A percentile compares a stretch with the other conserved stretches of the same genome.
These are phyloP conservation scores for Remorina albescens DNA, from an alignment of 2,797 vertebrate genomes.

Conservation along the genomic window DNA sequence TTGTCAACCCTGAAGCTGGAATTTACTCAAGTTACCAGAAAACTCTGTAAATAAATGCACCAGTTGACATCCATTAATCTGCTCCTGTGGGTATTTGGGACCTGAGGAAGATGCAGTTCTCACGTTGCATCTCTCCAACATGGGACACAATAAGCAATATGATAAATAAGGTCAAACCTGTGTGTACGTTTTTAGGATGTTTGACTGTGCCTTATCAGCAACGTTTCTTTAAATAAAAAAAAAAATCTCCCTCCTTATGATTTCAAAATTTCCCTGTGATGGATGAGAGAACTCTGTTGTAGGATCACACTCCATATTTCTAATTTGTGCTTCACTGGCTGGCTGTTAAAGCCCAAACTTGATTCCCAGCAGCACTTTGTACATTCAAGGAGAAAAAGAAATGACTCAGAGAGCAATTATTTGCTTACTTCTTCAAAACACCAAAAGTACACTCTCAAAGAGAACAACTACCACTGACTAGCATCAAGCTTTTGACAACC, in stretches of 20 bases:
- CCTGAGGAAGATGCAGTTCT: no score
- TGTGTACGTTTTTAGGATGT: neutral
- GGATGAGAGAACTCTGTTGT: conserved; percentile 12
- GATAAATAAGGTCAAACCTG: neutral
- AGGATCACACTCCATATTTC: conserved; percentile 15
- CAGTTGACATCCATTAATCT: no score
- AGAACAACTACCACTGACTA: neutral
- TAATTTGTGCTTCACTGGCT: conserved; percentile 21
- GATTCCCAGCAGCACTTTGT: conserved; percentile 30
- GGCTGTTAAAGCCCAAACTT: conserved; percentile 15
- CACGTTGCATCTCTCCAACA: no score
- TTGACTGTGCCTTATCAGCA: neutral
- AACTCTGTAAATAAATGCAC: no score
- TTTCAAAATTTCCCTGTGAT: conserved; percentile 1
- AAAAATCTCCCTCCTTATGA: neutral
- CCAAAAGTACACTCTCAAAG: conserved; percentile 19
- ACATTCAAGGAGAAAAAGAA: conserved; percentile 6
- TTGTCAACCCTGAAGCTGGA: no score
- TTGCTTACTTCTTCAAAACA: conserved; percentile 21
- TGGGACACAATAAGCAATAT: neutral
- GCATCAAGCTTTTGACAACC: neutral
- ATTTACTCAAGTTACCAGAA: no score
- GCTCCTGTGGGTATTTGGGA: no score
- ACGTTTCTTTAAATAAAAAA: neutral
- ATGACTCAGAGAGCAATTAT: neutral